A percentile compares a stretch with the other conserved stretches of the same genome.
phyloP scores from a whole-genome alignment of 2,888 invertebrate species.

The Pristionchus fissidentatus region DNA sequence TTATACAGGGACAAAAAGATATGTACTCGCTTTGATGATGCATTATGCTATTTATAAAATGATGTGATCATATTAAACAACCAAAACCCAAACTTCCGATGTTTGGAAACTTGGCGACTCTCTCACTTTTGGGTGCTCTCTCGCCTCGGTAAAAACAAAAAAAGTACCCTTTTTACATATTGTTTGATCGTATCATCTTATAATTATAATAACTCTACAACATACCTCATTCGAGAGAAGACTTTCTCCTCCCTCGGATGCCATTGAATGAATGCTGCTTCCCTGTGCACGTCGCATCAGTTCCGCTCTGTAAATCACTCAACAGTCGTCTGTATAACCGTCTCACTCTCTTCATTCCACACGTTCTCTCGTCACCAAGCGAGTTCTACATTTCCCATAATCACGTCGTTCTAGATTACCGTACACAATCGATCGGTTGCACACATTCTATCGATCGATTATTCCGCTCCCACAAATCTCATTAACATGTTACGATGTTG shows the following conservation, averaged over 20 bases:
- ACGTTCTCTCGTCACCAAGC: neutral
- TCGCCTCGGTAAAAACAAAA: no score
- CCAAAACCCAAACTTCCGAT: no score
- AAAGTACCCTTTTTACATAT: no score
- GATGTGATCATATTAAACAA: no score
- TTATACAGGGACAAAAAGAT: no score
- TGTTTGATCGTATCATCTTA: neutral
- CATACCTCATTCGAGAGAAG: constrained; percentile 41
- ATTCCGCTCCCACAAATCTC: constrained; percentile 25
- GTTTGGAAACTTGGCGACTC: no score
- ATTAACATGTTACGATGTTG: neutral
- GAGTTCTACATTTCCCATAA: constrained; percentile 13
- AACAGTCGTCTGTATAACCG: no score
- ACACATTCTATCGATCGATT: neutral
- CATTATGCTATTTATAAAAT: no score
- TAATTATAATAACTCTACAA: neutral
- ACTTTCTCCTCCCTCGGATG: constrained; percentile 42
- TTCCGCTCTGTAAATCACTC: constrained; percentile 34
- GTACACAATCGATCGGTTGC: neutral
- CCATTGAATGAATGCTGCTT: constrained; percentile 42
- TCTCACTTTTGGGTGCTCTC: no score
- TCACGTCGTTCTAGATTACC: neutral
- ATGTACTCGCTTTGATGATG: no score
- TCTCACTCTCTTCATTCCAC: neutral
- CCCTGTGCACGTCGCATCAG: constrained; percentile 42